Conservation (phyloP, 1,140 invertebrate genomes). For the Apis laboriosa region DNA sequence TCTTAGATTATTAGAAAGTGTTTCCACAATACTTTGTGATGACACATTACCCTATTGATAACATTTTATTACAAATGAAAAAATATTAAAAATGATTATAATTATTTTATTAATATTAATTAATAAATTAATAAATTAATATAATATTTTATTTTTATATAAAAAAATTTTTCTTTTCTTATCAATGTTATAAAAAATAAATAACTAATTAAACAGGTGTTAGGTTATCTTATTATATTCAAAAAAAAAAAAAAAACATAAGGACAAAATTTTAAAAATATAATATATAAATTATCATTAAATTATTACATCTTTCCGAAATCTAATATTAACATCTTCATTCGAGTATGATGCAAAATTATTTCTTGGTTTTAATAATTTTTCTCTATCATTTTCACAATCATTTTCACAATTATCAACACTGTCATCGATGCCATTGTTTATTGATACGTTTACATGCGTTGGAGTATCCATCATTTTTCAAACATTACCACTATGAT, state of each 20-base stretch:
- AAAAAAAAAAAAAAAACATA: not conserved
- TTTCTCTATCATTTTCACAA: conserved; percentile 57
- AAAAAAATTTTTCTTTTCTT: not conserved
- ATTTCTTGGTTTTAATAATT: conserved; percentile 70
- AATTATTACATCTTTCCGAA: conserved; percentile 50
- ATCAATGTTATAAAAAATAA: not conserved
- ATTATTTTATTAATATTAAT: not conserved
- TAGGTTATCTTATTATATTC: not conserved
- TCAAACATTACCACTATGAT: not conserved
- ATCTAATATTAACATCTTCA: conserved; percentile 67
- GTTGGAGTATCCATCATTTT: conserved; percentile 58
- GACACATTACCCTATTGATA: not conserved
- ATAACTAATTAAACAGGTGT: not conserved
- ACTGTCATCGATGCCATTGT: conserved; percentile 46
- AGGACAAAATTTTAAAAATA: not conserved
- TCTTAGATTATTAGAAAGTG: conserved; percentile 64
- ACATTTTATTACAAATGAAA: conserved; percentile 5
- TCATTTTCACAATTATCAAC: conserved; percentile 15
- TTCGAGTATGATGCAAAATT: conserved; percentile 76
- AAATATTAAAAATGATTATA: not conserved
- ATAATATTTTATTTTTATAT: not conserved
- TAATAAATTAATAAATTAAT: not conserved
- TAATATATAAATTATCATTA: not conserved
- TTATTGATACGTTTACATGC: conserved; percentile 58
- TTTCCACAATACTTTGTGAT: conserved; percentile 63